phyloP scores from a whole-genome alignment of 2,888 invertebrate genomes.

The Drosophila melanosoma region DNA sequence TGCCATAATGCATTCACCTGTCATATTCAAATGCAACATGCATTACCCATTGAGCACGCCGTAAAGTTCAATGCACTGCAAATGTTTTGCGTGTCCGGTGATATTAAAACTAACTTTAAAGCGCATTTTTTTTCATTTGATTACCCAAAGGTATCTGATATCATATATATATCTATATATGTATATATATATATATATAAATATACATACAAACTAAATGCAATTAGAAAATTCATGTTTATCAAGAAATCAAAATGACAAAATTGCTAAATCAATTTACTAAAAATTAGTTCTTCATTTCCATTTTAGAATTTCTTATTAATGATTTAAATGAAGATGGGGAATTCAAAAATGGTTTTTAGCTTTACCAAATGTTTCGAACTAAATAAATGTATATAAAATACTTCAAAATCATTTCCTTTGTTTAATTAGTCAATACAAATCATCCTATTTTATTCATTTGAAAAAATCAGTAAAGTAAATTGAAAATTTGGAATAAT shows the following conservation, averaged over 20 bases:
- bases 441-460: not conserved
- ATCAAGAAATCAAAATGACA: not conserved
- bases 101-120: constrained; percentile 53
- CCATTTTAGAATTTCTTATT: not conserved
- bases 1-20: constrained; percentile 60
- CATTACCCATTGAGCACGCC: constrained; percentile 30
- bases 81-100: constrained; percentile 54
- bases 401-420: not conserved
- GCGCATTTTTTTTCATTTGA: constrained; percentile 17
- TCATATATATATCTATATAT: constrained; percentile 8
- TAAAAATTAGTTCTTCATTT: not conserved
- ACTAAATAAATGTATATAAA: not conserved
- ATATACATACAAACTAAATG: constrained; percentile 1
- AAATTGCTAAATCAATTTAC: constrained; percentile 8
- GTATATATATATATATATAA: constrained; percentile 3
- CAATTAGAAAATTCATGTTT: constrained; percentile 1
- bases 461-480: not conserved
- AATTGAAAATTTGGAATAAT: constrained; percentile 29
- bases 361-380: not conserved
- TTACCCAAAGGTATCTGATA: constrained; percentile 1
- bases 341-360: not conserved
- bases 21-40: constrained; percentile 44
- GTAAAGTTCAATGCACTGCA: constrained; percentile 66
- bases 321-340: not conserved
- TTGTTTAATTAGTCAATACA: constrained; percentile 3